Conservation (phyloP, 2,888 invertebrate genomes). For the Tenthredo notha region DNA sequence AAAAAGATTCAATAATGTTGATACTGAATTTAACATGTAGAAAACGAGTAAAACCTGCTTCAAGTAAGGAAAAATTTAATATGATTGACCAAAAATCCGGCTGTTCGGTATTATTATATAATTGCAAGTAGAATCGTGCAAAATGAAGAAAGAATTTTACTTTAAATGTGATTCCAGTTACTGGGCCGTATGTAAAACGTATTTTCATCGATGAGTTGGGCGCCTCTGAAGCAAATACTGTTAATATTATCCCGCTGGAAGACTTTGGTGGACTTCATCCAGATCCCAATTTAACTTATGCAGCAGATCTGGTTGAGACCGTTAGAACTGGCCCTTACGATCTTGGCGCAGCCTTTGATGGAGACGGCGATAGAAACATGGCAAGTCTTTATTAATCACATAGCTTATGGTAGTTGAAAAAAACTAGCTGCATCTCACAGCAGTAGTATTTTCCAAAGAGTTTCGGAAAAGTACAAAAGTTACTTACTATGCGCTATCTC, state of each 20-base stretch:
- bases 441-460: neutral
- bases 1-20: neutral
- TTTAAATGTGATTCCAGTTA: slow-evolving; percentile 83
- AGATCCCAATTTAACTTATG: slow-evolving; percentile 97
- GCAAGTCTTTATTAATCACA: slow-evolving; percentile 60
- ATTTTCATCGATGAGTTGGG: slow-evolving; percentile 94
- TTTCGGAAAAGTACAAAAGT: neutral
- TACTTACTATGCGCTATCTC: neutral
- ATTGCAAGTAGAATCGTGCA: neutral
- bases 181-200: slow-evolving; percentile 95
- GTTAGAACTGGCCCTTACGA: slow-evolving; percentile 83
- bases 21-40: neutral
- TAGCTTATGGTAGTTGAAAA: neutral
- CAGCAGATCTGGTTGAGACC: slow-evolving; percentile 85
- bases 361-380: slow-evolving; percentile 88
- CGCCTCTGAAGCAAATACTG: slow-evolving; percentile 85
- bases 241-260: slow-evolving; percentile 90
- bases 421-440: neutral
- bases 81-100: neutral
- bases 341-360: slow-evolving; percentile 98
- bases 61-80: neutral
- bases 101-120: neutral
- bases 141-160: neutral
- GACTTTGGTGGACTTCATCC: slow-evolving; percentile 99
- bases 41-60: neutral